Conservation (phyloP, 2,888 invertebrate genomes). For the Dichetophora obliterata region DNA sequence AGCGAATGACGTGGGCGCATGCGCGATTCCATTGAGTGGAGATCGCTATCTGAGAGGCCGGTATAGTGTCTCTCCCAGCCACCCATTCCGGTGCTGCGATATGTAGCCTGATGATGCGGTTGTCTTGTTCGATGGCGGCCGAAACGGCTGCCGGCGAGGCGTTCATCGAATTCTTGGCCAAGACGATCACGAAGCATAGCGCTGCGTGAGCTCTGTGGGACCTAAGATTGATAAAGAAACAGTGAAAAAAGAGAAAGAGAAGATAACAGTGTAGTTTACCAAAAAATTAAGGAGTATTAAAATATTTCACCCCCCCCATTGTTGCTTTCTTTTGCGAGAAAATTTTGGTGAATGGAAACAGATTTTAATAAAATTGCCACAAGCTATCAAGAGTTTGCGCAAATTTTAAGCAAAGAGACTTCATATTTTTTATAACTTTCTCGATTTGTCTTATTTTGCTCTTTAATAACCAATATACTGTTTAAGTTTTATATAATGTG, state of each 20-base stretch:
- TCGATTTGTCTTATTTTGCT: too few relatives aligned
- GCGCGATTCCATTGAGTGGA: conserved; percentile 73
- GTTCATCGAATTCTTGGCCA: conserved; percentile 85
- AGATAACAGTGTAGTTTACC: neutral
- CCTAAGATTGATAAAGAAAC: conserved; percentile 71
- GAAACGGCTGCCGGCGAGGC: conserved; percentile 73
- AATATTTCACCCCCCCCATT: too few relatives aligned
- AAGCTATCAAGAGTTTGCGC: too few relatives aligned
- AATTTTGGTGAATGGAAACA: too few relatives aligned
- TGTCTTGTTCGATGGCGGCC: conserved; percentile 80
- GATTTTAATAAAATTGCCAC: too few relatives aligned
- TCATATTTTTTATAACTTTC: too few relatives aligned
- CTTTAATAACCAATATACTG: too few relatives aligned
- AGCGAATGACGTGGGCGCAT: conserved; percentile 72
- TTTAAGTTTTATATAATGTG: too few relatives aligned
- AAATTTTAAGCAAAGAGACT: too few relatives aligned
- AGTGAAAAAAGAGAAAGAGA: neutral
- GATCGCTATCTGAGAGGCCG: conserved; percentile 87
- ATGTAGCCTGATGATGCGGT: conserved; percentile 83
- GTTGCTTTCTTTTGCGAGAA: too few relatives aligned
- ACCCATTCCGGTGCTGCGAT: conserved; percentile 82
- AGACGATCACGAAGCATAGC: conserved; percentile 69
- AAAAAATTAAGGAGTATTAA: too few relatives aligned
- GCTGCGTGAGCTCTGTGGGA: conserved; percentile 75
- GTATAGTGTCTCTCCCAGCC: conserved; percentile 88